Evolutionary conservation across 2,888 invertebrate genomes (phyloP).

Genomic region (Drosophila fulvimacula): DNA sequence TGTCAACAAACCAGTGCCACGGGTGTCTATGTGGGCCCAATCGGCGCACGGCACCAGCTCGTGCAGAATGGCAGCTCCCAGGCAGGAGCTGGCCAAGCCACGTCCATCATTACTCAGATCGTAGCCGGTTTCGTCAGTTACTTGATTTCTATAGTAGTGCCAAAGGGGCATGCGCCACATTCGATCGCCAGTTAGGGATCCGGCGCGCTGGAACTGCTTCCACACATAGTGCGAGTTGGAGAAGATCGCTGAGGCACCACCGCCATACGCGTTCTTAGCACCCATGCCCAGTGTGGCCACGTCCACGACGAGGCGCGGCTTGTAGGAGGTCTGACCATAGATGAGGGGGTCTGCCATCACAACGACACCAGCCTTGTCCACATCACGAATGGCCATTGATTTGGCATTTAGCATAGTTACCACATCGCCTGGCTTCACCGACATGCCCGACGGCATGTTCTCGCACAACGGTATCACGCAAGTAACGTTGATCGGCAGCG

Average conservation of each 20-base stretch:
- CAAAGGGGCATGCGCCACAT: slow-evolving; percentile 88
- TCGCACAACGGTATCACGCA: slow-evolving; percentile 85
- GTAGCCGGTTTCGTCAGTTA: slow-evolving; percentile 72
- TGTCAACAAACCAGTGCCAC: slow-evolving; percentile 89
- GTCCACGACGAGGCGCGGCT: slow-evolving; percentile 86
- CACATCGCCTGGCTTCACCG: slow-evolving; percentile 86
- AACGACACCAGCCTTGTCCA: slow-evolving; percentile 92
- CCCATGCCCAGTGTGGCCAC: slow-evolving; percentile 86
- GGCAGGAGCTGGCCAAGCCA: slow-evolving; percentile 87
- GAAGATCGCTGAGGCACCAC: slow-evolving; percentile 86
- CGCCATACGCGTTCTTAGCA: slow-evolving; percentile 86
- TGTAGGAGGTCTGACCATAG: slow-evolving; percentile 89
- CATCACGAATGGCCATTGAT: slow-evolving; percentile 85
- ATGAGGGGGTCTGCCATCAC: slow-evolving; percentile 92
- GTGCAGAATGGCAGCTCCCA: slow-evolving; percentile 89
- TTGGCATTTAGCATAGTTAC: slow-evolving; percentile 86
- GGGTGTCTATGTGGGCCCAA: slow-evolving; percentile 91
- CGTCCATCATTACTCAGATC: slow-evolving; percentile 87
- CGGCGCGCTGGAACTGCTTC: slow-evolving; percentile 86
- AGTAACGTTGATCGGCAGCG: slow-evolving; percentile 86
- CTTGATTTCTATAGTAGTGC: slow-evolving; percentile 80
- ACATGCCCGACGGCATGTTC: slow-evolving; percentile 87
- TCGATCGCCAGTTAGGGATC: slow-evolving; percentile 87
- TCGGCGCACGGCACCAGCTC: slow-evolving; percentile 88
- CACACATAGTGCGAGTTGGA: slow-evolving; percentile 86